A percentile compares a stretch with the other conserved stretches of the same genome.
Evolutionary conservation across 2,888 invertebrate species (phyloP).

Genomic region (Drosophila sordidula): DNA sequence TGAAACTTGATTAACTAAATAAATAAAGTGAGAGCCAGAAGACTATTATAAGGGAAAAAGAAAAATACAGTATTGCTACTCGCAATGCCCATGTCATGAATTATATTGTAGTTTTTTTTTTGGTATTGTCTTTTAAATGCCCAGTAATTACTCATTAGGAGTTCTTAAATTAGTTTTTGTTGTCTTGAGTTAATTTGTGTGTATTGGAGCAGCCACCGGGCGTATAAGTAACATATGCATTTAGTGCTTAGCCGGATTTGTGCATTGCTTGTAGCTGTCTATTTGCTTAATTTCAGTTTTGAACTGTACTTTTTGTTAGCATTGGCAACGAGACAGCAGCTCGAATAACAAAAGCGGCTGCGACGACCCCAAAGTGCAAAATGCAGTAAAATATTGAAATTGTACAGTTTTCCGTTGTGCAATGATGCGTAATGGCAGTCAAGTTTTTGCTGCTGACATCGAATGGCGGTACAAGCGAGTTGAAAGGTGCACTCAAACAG

Average conservation of each 20-base stretch:
- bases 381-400: conserved; percentile 76
- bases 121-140: too few relatives aligned
- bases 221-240: conserved; percentile 53
- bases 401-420: conserved; percentile 67
- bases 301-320: conserved; percentile 33
- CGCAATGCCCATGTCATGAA: too few relatives aligned
- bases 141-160: too few relatives aligned
- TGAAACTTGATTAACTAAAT: not conserved
- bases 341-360: conserved; percentile 29
- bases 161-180: not conserved
- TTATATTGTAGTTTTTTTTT: too few relatives aligned
- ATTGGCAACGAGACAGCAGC: conserved; percentile 15
- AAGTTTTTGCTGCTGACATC: conserved; percentile 43
- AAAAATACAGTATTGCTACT: too few relatives aligned
- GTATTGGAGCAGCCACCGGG: not conserved
- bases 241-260: conserved; percentile 31
- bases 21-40: too few relatives aligned
- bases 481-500: conserved; percentile 57
- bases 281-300: conserved; percentile 52
- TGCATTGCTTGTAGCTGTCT: conserved; percentile 2
- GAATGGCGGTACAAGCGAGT: conserved; percentile 28
- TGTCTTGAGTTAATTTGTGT: not conserved
- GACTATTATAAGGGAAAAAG: too few relatives aligned
- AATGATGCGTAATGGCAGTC: conserved; percentile 65
- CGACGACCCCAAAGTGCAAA: conserved; percentile 59